Conservation (phyloP, 2,113 vertebrate genomes). For the Actenoides hombroni region DNA sequence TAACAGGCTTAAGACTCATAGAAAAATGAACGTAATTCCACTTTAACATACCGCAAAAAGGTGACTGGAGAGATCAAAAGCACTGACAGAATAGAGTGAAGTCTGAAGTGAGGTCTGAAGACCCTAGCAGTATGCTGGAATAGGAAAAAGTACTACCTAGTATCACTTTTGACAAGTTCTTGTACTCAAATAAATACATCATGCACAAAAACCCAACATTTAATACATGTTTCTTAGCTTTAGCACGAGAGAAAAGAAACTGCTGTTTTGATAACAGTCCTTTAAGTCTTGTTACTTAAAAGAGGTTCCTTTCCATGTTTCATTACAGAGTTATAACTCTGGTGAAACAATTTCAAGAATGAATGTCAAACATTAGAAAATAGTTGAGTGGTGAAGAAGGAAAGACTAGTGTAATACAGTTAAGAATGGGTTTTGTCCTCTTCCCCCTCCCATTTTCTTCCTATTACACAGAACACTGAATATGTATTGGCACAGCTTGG, state of each 20-base stretch:
- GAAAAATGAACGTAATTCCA: not conserved
- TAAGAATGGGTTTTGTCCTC: not conserved
- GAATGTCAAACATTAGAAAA: not conserved
- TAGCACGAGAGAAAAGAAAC: not conserved
- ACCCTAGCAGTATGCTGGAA: not conserved
- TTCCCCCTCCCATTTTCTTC: constrained; percentile 12
- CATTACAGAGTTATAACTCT: constrained; percentile 4
- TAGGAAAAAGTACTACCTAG: not conserved
- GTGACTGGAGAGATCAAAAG: not conserved
- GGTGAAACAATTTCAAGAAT: not conserved
- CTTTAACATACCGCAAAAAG: not conserved
- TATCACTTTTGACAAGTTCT: not conserved
- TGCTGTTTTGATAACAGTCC: not conserved
- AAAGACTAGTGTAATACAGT: not conserved
- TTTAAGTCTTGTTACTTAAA: not conserved
- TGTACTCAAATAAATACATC: not conserved
- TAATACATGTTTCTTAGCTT: not conserved
- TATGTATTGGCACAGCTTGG: constrained; percentile 58
- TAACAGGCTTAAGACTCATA: not conserved
- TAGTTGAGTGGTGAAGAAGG: not conserved
- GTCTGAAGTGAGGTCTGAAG: not conserved
- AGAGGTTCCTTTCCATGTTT: not conserved
- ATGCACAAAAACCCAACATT: not conserved
- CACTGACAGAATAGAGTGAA: not conserved
- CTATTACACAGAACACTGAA: constrained; percentile 39